Evolutionary conservation across 1,140 invertebrate genomes (phyloP).

Genomic region (Glomeris maerens): DNA sequence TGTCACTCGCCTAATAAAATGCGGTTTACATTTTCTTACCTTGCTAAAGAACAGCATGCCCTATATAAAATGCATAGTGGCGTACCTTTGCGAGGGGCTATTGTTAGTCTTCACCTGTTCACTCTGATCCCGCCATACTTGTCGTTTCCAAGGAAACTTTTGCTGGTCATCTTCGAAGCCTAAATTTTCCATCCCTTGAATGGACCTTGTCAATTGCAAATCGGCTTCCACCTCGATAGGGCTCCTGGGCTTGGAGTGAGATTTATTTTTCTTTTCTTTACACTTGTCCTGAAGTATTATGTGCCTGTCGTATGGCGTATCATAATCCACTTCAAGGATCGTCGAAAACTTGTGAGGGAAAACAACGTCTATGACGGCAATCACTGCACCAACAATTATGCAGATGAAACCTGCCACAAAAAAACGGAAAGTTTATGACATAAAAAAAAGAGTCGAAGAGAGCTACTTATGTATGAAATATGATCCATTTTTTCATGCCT

Average conservation of each 20-base stretch:
- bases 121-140: neutral
- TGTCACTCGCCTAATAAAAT: too few species aligned
- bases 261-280: slow-evolving; percentile 46
- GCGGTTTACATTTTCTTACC: too few species aligned
- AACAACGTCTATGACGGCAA: slow-evolving; percentile 64
- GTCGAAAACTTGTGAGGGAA: slow-evolving; percentile 85
- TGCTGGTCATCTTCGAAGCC: neutral
- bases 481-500: too few species aligned
- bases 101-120: too few species aligned
- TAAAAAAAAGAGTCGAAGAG: neutral
- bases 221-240: neutral
- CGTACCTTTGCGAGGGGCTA: too few species aligned
- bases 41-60: too few species aligned
- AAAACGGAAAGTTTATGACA: slow-evolving; percentile 10
- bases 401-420: slow-evolving; percentile 53
- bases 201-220: neutral
- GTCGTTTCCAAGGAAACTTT: neutral
- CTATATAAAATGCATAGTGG: too few species aligned
- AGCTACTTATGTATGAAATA: too few species aligned
- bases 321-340: slow-evolving; percentile 82
- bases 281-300: slow-evolving; percentile 79
- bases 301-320: slow-evolving; percentile 80
- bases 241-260: neutral
- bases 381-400: slow-evolving; percentile 53
- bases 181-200: neutral